Evolutionary conservation across 2,797 vertebrate genomes (phyloP), one percentile per base, ranked within the genome.

Genomic region (Parauchenoglanis ngamensis): DNA sequence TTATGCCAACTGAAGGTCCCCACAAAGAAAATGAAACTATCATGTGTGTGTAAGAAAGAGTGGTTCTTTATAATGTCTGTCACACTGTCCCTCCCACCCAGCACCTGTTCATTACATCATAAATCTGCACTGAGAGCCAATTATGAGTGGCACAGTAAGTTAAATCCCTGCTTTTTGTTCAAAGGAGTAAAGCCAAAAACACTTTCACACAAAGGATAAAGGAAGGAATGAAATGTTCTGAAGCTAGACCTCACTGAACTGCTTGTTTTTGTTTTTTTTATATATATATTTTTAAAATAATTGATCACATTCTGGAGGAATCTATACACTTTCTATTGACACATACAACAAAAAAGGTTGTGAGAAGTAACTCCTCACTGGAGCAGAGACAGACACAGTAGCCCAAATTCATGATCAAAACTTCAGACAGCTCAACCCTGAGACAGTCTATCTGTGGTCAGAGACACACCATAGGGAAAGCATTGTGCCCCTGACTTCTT

Each of bases 21-120:
- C 2, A 23, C 31, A 59, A 40, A 79, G 56, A 59, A 57, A 59
- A 35, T 35, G 57, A 40, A 40, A 25, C 5, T 40, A 7, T 0
- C 7, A 25, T 76, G 25, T 73, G 70, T 25, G 10, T 25, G 65
- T 35, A 11, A 80, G 87, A 73, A 70, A 80, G 84, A 63, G 52
- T 65, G 61, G 77, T 89, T 77, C 76, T 72, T 78, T 85, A 73
- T 90, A 90, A 91, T 90, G 87, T 88, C 84, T 81, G 86, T 91
- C 88, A 89, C 84, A 85, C 76, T 88, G 86, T 89, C 83, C 89
- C 88, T 87, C 88, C 88, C 87, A 86, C 86, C 85, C 76, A 88
- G 90, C 91, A 92, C 90, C 90, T 92, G 91, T 92, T 91, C 90
- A 90, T 91, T 89, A 90, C 90, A 87, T 89, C 88, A 84, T 91